Conservation (phyloP, 2,113 vertebrate genomes). For the Percina caprodes region DNA sequence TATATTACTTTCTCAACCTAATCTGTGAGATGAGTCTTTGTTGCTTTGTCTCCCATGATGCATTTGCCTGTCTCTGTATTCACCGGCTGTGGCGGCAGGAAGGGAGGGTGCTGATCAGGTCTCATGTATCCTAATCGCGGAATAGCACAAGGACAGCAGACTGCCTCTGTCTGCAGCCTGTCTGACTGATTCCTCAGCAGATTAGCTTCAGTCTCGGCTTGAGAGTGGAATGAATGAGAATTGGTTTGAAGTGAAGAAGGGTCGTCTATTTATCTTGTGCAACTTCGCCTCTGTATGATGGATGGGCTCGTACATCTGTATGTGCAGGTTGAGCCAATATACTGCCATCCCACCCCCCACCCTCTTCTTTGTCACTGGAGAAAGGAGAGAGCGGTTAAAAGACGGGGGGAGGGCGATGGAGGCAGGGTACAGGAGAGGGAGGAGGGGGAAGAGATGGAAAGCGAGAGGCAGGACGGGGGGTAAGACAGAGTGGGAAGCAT, state of each 20-base stretch:
- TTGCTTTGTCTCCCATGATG: constrained; percentile 38
- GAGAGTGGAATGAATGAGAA: constrained; percentile 48
- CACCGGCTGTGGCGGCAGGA: constrained; percentile 5
- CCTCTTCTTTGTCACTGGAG: constrained; percentile 58
- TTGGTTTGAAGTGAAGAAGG: constrained; percentile 52
- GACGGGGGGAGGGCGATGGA: constrained; percentile 41
- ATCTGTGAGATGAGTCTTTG: constrained; percentile 31
- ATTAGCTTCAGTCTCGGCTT: constrained; percentile 59
- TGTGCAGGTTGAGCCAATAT: constrained; percentile 55
- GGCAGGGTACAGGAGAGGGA: constrained; percentile 45
- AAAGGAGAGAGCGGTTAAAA: constrained; percentile 52
- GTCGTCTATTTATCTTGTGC: constrained; percentile 39
- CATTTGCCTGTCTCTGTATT: constrained; percentile 31
- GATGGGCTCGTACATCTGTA: constrained; percentile 54
- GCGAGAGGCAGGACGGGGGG: constrained; percentile 43
- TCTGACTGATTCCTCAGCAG: constrained; percentile 47
- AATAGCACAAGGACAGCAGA: constrained; percentile 63
- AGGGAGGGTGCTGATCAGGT: constrained; percentile 40
- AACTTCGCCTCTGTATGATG: constrained; percentile 42
- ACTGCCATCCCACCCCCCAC: constrained; percentile 35
- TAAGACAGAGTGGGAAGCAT: constrained; percentile 63
- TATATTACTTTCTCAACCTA: background rate
- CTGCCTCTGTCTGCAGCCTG: constrained; percentile 52
- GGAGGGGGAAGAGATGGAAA: constrained; percentile 55
- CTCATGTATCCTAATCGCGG: constrained; percentile 56